Evolutionary conservation across 2,113 vertebrate species (phyloP).

Genomic region (Pluvialis apricaria): DNA sequence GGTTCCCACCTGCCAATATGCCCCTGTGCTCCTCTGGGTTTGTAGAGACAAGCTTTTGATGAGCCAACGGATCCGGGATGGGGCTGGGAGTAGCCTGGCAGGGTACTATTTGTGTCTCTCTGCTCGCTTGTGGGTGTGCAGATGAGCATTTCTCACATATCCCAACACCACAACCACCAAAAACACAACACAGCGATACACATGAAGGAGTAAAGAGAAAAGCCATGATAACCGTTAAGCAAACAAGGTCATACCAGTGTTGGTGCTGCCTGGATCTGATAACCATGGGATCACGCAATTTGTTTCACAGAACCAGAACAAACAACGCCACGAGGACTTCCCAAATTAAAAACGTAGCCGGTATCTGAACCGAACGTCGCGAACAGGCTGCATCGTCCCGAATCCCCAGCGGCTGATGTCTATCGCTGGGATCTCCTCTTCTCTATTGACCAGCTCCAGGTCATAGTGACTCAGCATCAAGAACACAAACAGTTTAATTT

Average conservation of each 20-base stretch:
- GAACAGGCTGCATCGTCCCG: constrained; percentile 80
- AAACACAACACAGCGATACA: accelerated
- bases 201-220: not conserved
- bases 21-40: not conserved
- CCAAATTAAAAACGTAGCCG: constrained; percentile 58
- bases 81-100: not conserved
- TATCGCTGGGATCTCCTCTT: constrained; percentile 74
- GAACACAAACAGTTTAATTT: constrained; percentile 89
- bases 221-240: not conserved
- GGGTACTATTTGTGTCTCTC: not conserved
- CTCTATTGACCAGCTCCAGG: constrained; percentile 78
- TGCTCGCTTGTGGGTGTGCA: not conserved
- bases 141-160: not conserved
- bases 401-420: constrained; percentile 85
- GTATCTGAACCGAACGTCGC: constrained; percentile 80
- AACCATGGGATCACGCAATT: accelerated
- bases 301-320: not conserved
- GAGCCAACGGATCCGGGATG: accelerated
- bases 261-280: accelerated
- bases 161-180: not conserved
- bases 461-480: constrained; percentile 87
- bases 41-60: not conserved
- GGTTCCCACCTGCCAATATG: not conserved
- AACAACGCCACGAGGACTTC: accelerated
- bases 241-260: not conserved